A percentile compares a stretch with the other conserved stretches of the same genome.
These are phyloP conservation scores for Pristionchus mayeri DNA, from an alignment of 2,888 invertebrate genomes.

Conservation along the genomic window DNA sequence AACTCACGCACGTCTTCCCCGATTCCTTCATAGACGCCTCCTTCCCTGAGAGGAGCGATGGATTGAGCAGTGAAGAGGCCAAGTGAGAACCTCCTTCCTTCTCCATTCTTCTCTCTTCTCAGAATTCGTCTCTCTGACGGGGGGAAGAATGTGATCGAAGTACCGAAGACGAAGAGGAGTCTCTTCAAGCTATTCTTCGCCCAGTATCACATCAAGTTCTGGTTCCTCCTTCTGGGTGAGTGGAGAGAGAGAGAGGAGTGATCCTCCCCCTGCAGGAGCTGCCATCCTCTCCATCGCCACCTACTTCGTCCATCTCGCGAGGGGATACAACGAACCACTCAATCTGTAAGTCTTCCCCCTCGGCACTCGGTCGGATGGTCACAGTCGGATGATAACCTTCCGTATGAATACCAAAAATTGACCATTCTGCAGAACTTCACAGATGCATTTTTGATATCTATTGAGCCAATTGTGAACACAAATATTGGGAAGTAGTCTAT, in stretches of 20 bases:
- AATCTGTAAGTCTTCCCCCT: slow-evolving; percentile 71
- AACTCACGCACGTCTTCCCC: slow-evolving; percentile 68
- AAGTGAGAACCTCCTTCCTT: neutral
- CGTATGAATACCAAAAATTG: too few species aligned
- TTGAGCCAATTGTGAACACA: too few species aligned
- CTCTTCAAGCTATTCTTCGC: slow-evolving; percentile 64
- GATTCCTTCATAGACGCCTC: slow-evolving; percentile 71
- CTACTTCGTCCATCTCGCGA: slow-evolving; percentile 73
- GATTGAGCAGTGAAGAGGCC: slow-evolving; percentile 69
- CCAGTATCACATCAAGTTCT: slow-evolving; percentile 75
- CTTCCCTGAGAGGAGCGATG: slow-evolving; percentile 70
- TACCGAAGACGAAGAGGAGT: slow-evolving; percentile 62
- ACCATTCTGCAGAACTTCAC: too few species aligned
- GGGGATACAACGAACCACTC: slow-evolving; percentile 71
- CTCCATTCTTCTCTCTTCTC: slow-evolving; percentile 34
- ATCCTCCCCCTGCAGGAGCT: slow-evolving; percentile 54
- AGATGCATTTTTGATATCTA: too few species aligned
- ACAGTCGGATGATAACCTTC: too few species aligned
- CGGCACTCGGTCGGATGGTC: neutral
- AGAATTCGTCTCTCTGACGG: slow-evolving; percentile 72
- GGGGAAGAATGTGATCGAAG: slow-evolving; percentile 67
- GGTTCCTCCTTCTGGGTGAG: slow-evolving; percentile 70
- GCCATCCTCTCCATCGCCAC: slow-evolving; percentile 68
- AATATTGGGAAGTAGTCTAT: too few species aligned
- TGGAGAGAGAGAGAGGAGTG: neutral